phyloP scores from a whole-genome alignment of 1,140 invertebrate species.

The Lysiphlebus fabarum region DNA sequence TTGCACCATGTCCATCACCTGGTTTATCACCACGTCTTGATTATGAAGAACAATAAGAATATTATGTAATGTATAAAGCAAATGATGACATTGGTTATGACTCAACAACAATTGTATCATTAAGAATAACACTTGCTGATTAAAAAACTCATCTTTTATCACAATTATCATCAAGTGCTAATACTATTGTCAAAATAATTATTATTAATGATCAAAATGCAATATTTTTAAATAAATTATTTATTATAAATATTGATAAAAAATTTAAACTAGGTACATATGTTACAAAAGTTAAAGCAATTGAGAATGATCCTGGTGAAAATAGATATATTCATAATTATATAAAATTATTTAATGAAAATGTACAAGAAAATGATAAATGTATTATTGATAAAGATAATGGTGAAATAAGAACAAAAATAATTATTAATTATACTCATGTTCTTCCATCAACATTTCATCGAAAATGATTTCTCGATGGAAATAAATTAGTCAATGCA shows the following conservation, averaged over 20 bases:
- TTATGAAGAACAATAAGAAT: constrained; percentile 78
- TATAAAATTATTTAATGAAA: constrained; percentile 73
- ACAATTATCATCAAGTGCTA: constrained; percentile 69
- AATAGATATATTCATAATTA: constrained; percentile 84
- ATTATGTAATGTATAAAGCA: constrained; percentile 84
- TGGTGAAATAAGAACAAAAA: constrained; percentile 78
- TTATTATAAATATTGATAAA: constrained; percentile 70
- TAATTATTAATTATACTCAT: constrained; percentile 76
- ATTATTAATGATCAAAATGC: constrained; percentile 89
- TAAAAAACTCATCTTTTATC: too few relatives aligned
- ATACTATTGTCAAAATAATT: constrained; percentile 71
- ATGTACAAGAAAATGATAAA: constrained; percentile 77
- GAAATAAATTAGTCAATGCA: constrained; percentile 67
- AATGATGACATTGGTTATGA: constrained; percentile 80
- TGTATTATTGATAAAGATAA: constrained; percentile 79
- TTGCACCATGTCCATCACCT: constrained; percentile 70
- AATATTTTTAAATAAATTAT: constrained; percentile 66
- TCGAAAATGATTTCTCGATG: constrained; percentile 62
- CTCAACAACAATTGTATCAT: constrained; percentile 70
- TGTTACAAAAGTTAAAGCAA: constrained; percentile 68
- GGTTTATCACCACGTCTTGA: constrained; percentile 73
- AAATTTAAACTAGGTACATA: constrained; percentile 69
- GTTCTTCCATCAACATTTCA: constrained; percentile 62
- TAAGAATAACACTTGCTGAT: constrained; percentile 76
- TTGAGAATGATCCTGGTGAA: constrained; percentile 76